These are phyloP conservation scores for Chrysopilus asiliformis DNA, from an alignment of 2,888 invertebrate genomes.

Conservation along the genomic window DNA sequence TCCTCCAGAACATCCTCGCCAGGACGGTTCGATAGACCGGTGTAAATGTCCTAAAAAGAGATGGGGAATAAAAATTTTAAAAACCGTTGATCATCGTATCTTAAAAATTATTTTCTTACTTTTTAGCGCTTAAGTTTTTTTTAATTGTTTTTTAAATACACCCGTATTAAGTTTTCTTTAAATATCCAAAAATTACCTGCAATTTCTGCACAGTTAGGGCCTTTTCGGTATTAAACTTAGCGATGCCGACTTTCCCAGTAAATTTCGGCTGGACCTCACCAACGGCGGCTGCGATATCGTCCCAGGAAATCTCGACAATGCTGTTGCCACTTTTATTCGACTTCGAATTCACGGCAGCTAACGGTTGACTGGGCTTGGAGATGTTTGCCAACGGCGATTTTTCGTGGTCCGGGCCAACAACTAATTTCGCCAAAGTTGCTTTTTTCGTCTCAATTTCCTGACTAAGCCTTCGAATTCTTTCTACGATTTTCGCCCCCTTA, in stretches of 20 bases:
- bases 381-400: neutral
- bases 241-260: conserved; percentile 42
- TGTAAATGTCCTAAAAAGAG: conserved; percentile 45
- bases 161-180: neutral
- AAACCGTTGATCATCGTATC: too few relatives aligned
- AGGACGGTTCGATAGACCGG: conserved; percentile 54
- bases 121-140: too few relatives aligned
- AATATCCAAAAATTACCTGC: conserved; percentile 33
- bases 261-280: conserved; percentile 27
- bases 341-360: neutral
- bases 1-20: conserved; percentile 42
- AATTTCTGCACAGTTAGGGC: conserved; percentile 57
- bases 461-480: conserved; percentile 38
- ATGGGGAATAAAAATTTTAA: too few relatives aligned
- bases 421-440: conserved; percentile 17
- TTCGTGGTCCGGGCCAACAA: neutral
- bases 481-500: conserved; percentile 44
- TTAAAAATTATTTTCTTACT: too few relatives aligned
- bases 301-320: conserved; percentile 25
- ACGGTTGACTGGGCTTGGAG: neutral
- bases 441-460: conserved; percentile 34
- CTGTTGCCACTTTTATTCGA: neutral
- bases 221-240: conserved; percentile 54
- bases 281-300: conserved; percentile 28
- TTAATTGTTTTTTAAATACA: too few relatives aligned